Evolutionary conservation across 2,797 vertebrate species (phyloP).

Genomic region (Pagetopsis macropterus): DNA sequence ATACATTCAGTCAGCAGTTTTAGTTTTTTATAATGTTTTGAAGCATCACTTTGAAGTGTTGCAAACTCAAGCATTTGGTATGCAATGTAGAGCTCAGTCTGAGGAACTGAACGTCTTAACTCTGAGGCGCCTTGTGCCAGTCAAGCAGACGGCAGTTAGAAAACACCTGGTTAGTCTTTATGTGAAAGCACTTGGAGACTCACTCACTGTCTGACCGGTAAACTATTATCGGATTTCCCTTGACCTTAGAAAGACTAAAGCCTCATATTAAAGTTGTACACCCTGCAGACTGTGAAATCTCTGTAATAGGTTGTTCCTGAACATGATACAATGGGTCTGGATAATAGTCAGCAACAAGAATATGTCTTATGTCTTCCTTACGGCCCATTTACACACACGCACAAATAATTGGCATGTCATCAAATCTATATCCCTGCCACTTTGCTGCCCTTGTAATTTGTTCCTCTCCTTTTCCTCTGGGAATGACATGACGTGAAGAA

Average conservation of each 20-base stretch:
- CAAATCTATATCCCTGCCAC: background rate
- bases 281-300: slow-evolving; percentile 6
- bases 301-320: slow-evolving; percentile 9
- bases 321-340: background rate
- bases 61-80: background rate
- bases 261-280: slow-evolving; percentile 13
- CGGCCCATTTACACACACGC: background rate
- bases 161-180: no score
- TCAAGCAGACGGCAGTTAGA: no score
- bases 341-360: background rate
- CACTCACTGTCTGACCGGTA: background rate
- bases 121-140: background rate
- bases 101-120: slow-evolving; percentile 3
- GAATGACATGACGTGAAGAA: slow-evolving; percentile 19
- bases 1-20: background rate
- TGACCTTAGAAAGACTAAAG: slow-evolving; percentile 5
- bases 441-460: background rate
- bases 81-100: slow-evolving; percentile 10
- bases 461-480: slow-evolving; percentile 8
- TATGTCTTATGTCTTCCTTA: background rate
- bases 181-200: background rate
- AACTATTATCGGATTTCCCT: slow-evolving; percentile 10
- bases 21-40: background rate
- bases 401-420: slow-evolving; percentile 14
- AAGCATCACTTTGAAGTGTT: background rate